A percentile compares a stretch with the other conserved stretches of the same genome.
These are phyloP conservation scores for Calliphora vomitoria DNA, from an alignment of 2,888 invertebrate genomes.

Conservation along the genomic window DNA sequence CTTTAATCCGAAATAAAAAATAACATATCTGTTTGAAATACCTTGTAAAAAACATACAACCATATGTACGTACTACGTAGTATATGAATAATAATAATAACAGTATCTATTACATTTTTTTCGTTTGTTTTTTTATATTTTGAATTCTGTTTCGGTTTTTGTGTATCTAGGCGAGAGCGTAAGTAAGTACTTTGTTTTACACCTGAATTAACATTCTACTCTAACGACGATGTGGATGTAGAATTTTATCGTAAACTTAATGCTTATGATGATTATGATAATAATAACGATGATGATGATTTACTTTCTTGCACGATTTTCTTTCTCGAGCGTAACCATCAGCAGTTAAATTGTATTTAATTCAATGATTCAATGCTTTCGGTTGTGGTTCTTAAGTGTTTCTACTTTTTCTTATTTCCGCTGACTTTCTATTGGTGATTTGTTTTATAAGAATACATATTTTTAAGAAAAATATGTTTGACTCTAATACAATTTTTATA, in stretches of 20 bases:
- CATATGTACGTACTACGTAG: too few species aligned
- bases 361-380: constrained; percentile 52
- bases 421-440: constrained; percentile 2
- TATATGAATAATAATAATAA: neutral
- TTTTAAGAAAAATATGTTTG: too few species aligned
- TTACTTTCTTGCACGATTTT: constrained; percentile 64
- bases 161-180: constrained; percentile 35
- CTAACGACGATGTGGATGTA: constrained; percentile 21
- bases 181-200: constrained; percentile 61
- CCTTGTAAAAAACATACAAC: too few species aligned
- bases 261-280: constrained; percentile 35
- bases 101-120: constrained; percentile 16
- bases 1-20: too few species aligned
- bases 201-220: constrained; percentile 61
- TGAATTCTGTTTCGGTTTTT: constrained; percentile 22
- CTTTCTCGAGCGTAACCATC: constrained; percentile 62
- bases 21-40: too few species aligned
- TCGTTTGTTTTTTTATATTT: too few species aligned
- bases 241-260: constrained; percentile 18
- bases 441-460: too few species aligned
- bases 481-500: too few species aligned
- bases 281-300: constrained; percentile 27
- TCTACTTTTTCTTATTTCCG: constrained; percentile 1
- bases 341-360: constrained; percentile 61
- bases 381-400: constrained; percentile 38